These are phyloP conservation scores for Cassiopea andromeda DNA, from an alignment of 30 jellyfish, hydroid and myxozoan species.

Conservation along the genomic window DNA sequence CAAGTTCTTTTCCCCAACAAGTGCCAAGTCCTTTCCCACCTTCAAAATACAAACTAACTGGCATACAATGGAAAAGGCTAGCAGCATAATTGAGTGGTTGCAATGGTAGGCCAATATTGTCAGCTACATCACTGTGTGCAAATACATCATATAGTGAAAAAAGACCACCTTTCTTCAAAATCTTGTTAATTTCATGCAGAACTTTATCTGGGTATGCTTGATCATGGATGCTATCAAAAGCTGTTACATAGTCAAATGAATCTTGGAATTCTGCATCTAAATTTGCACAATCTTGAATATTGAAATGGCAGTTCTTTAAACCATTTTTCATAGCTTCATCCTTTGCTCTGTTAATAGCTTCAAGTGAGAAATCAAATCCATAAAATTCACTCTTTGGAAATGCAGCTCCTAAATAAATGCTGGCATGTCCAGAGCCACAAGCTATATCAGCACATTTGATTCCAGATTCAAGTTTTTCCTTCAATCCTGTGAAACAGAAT, in stretches of 20 bases:
- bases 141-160: constrained; percentile 36
- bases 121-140: constrained; percentile 60
- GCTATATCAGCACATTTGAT: constrained; percentile 53
- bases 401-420: constrained; percentile 30
- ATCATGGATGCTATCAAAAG: constrained; percentile 67
- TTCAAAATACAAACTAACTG: constrained; percentile 58
- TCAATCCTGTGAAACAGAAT: constrained; percentile 12
- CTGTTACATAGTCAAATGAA: constrained; percentile 49
- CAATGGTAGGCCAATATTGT: constrained; percentile 40
- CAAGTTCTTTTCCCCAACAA: constrained; percentile 69
- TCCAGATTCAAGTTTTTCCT: constrained; percentile 56
- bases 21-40: constrained; percentile 73
- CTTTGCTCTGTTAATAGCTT: constrained; percentile 28
- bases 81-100: constrained; percentile 38
- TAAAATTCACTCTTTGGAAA: constrained; percentile 54
- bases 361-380: constrained; percentile 64
- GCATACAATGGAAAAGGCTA: constrained; percentile 69
- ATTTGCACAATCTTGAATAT: constrained; percentile 44
- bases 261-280: constrained; percentile 5
- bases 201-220: constrained; percentile 64
- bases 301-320: constrained; percentile 27
- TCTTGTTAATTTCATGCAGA: constrained; percentile 5
- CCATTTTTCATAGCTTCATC: constrained; percentile 18
- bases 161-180: constrained; percentile 51
- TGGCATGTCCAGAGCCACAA: constrained; percentile 49